phyloP scores from a whole-genome alignment of 2,888 invertebrate genomes.

The Aporophyla lueneburgensis region DNA sequence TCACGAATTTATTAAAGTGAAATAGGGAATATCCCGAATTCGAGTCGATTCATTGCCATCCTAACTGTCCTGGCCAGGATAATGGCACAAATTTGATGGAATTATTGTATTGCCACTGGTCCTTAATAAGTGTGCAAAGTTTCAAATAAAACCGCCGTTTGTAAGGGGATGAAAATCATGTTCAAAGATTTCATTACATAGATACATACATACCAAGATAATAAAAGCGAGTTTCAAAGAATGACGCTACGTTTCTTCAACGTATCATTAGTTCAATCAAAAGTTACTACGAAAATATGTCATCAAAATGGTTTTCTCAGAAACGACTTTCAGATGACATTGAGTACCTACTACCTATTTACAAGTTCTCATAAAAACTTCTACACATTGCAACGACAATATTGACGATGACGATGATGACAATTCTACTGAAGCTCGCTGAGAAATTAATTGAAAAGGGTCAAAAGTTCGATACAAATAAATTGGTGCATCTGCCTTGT shows the following conservation, averaged over 20 bases:
- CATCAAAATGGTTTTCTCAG: background rate
- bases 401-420: constrained; percentile 14
- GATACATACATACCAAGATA: no score
- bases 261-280: background rate
- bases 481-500: constrained; percentile 20
- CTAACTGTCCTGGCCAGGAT: no score
- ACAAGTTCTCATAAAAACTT: constrained; percentile 10
- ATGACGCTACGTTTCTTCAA: background rate
- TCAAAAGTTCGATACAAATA: background rate
- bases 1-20: no score
- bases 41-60: no score
- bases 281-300: background rate
- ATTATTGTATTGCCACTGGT: no score
- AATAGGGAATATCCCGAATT: no score
- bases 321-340: background rate
- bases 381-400: constrained; percentile 12
- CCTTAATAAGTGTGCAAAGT: no score
- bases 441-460: constrained; percentile 20
- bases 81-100: no score
- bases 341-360: background rate
- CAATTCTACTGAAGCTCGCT: constrained; percentile 1
- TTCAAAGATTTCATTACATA: no score
- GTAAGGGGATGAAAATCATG: no score
- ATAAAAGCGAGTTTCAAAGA: no score
- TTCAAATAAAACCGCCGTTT: no score